Base-by-base conservation (phyloP, 2,888 invertebrate genomes). In the Drosophila lutescens region DNA sequence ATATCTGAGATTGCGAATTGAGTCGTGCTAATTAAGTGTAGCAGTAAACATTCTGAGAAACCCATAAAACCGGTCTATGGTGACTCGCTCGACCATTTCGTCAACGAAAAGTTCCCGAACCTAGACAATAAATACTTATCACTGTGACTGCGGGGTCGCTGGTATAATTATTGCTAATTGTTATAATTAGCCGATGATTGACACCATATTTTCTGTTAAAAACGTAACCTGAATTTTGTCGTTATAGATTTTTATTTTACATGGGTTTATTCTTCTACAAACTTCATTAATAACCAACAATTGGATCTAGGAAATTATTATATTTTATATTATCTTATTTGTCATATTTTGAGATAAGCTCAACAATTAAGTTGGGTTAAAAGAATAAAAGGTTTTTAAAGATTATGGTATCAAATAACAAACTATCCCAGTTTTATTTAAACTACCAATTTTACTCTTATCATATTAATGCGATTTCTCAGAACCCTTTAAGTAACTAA, bases 81-180 rank as follows among this genome's bases (percentile, higher is more conserved):
- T 13, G 23, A 20, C 5, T 50, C 13, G 17, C 43, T 34, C 69
- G 47, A 20, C 20, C 13, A 40, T 56, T 43, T 36, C 26, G 17
- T 12, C 57, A 32, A 32, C 36, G 60, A 38, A 43, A 38, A 17
- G 38, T 17, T 17, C 68, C 66, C 66, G 66, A 68, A 66, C 66
- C 66, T 68, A 66, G 66, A 53, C 66, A 61, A 67, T 23, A 68
- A 20, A 32, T 43, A 66, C 36, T 72, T 72, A 72, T 72, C 72
- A 38, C 57, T 26, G 47, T 9, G 47, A 41, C 34, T 49, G 60
- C 4, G 41, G 13, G 32, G 15, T 41, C 49, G 50, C 13, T 30
- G 55, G 8, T 50, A 32, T 56, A 68, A 58, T 68, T 68, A 58
- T 55, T 58, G 58, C 74, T 72, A 72, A 74, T 72, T 66, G 54